Percentiles rank a stretch among this genome's conserved stretches.
Evolutionary conservation across 1,140 invertebrate genomes (phyloP).

Genomic region (Drosophila ironensis): DNA sequence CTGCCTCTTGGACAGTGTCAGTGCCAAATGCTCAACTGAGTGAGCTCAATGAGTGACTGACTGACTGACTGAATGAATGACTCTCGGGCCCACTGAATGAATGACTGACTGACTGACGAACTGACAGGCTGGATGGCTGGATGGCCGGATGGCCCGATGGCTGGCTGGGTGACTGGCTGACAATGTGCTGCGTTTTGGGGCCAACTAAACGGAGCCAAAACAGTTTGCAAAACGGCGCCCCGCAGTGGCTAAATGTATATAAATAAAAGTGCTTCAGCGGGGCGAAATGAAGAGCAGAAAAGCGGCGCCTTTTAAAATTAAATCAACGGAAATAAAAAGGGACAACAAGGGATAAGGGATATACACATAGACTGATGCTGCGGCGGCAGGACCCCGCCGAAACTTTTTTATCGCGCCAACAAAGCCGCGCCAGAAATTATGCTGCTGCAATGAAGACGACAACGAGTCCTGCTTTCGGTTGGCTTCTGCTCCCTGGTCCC

Average conservation of each 20-base stretch:
- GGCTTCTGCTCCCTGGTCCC: too few species aligned
- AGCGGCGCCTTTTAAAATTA: conserved; percentile 77
- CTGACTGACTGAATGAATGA: too few species aligned
- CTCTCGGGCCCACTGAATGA: too few species aligned
- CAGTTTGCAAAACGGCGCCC: conserved; percentile 57
- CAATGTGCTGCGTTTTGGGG: conserved; percentile 56
- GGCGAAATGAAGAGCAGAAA: conserved; percentile 44
- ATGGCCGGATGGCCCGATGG: conserved; percentile 13
- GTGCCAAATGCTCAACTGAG: conserved; percentile 48
- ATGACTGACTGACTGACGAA: conserved; percentile 5
- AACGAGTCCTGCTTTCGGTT: conserved; percentile 25
- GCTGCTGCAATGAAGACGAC: conserved; percentile 73
- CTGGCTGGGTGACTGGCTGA: conserved; percentile 36
- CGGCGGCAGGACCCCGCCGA: conserved; percentile 18
- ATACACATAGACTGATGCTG: not conserved
- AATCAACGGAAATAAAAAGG: conserved; percentile 70
- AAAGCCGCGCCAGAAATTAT: conserved; percentile 68
- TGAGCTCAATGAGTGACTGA: conserved; percentile 20
- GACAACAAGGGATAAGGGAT: conserved; percentile 30
- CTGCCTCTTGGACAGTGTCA: conserved; percentile 47
- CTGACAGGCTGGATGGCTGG: conserved; percentile 7
- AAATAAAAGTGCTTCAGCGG: conserved; percentile 69
- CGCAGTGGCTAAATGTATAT: conserved; percentile 60
- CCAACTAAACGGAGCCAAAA: conserved; percentile 74
- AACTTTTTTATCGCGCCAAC: conserved; percentile 75